These are phyloP conservation scores for Pristionchus japonicus DNA, from an alignment of 2,888 invertebrate genomes.

Conservation along the genomic window DNA sequence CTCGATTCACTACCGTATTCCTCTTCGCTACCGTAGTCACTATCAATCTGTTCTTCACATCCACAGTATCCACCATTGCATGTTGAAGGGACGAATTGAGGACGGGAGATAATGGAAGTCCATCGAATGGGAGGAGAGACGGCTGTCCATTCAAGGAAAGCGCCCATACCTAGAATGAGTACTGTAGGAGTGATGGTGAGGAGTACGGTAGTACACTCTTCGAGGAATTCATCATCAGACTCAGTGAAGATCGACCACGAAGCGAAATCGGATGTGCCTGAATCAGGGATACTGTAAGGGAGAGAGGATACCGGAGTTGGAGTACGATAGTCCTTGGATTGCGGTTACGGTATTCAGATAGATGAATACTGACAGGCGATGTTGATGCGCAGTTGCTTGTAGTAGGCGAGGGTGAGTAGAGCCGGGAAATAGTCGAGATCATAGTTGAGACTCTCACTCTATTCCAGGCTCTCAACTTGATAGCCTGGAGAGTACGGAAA, in stretches of 20 bases:
- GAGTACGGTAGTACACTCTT: constrained; percentile 1
- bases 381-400: not conserved
- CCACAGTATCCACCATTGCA: not conserved
- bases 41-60: not conserved
- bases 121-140: not conserved
- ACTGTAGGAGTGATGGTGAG: not conserved
- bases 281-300: not conserved
- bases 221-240: not conserved
- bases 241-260: not conserved
- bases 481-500: not conserved
- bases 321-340: too few relatives aligned
- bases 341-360: not conserved
- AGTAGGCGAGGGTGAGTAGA: not conserved
- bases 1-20: not conserved
- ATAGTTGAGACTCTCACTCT: too few relatives aligned
- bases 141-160: not conserved
- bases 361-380: not conserved
- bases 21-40: not conserved
- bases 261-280: not conserved
- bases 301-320: too few relatives aligned
- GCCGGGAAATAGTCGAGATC: not conserved
- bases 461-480: too few relatives aligned
- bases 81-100: not conserved
- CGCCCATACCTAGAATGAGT: not conserved
- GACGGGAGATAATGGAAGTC: not conserved